Evolutionary conservation across 2,113 vertebrate genomes (phyloP).

Genomic region (Lagenorhynchus albirostris): DNA sequence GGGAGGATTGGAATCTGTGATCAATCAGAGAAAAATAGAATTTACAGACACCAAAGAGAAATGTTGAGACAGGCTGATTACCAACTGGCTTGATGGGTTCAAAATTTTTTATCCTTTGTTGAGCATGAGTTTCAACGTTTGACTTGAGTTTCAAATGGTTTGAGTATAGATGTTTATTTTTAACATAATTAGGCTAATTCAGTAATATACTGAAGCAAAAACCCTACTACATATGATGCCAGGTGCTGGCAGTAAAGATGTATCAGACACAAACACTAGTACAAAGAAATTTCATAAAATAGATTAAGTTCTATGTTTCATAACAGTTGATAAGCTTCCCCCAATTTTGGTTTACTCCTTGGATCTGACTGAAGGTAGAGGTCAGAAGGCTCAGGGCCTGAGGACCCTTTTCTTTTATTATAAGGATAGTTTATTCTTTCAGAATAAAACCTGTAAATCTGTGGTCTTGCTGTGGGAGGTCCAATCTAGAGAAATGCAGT

Average conservation of each 20-base stretch:
- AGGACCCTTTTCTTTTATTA: background rate
- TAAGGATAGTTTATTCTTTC: background rate
- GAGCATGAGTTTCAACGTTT: constrained; percentile 4
- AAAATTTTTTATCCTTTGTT: background rate
- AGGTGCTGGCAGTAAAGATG: background rate
- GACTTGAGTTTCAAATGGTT: constrained; percentile 21
- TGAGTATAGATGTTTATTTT: background rate
- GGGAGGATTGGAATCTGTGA: background rate
- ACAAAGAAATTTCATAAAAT: background rate
- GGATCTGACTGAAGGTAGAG: background rate
- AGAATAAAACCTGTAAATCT: background rate
- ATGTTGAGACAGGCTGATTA: background rate
- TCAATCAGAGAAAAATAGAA: background rate
- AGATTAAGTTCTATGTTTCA: background rate
- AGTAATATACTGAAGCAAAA: background rate
- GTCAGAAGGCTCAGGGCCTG: background rate
- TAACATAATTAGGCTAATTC: background rate
- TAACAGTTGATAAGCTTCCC: background rate
- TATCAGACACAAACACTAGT: background rate
- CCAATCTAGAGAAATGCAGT: background rate
- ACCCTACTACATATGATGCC: background rate
- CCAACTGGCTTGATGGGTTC: background rate
- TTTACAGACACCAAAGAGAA: background rate
- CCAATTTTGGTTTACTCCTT: background rate
- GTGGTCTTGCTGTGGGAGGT: background rate